Conservation (phyloP, 2,888 invertebrate genomes). For the Leucophenga montana region DNA sequence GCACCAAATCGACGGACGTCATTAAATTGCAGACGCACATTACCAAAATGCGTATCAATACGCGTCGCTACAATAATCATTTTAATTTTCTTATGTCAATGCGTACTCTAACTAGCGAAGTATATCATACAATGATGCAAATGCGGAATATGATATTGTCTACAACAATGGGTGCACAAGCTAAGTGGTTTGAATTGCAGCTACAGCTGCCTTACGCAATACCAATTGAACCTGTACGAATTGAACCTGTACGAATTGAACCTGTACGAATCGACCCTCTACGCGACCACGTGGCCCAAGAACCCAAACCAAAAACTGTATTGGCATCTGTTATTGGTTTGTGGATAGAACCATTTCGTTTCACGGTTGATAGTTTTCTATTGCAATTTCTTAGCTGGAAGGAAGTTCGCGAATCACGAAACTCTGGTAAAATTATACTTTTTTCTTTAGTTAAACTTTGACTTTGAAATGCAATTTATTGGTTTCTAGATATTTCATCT, state of each 20-base stretch:
- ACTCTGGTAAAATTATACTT: no score
- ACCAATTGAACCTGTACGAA: no score
- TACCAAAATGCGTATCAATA: conserved; percentile 44
- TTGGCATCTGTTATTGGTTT: conserved; percentile 54
- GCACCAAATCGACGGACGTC: conserved; percentile 45
- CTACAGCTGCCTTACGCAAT: conserved; percentile 53
- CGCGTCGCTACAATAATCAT: conserved; percentile 53
- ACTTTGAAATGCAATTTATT: no score
- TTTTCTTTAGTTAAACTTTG: no score
- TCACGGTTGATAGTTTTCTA: conserved; percentile 57
- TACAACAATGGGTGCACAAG: conserved; percentile 46
- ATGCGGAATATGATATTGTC: conserved; percentile 50
- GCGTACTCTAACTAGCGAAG: conserved; percentile 52
- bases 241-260: no score
- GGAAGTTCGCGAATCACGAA: conserved; percentile 19
- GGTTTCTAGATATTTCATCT: no score
- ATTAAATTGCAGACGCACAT: conserved; percentile 54
- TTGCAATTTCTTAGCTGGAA: conserved; percentile 64
- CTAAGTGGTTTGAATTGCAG: conserved; percentile 67
- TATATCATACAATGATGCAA: conserved; percentile 53
- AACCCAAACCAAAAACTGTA: conserved; percentile 12
- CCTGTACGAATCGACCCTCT: no score
- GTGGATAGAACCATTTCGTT: conserved; percentile 63
- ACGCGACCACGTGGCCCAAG: background rate
- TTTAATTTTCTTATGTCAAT: conserved; percentile 47